Percentiles rank a stretch among this genome's conserved stretches.
Evolutionary conservation across 2,888 invertebrate species (phyloP).

Genomic region (Leucoma salicis): DNA sequence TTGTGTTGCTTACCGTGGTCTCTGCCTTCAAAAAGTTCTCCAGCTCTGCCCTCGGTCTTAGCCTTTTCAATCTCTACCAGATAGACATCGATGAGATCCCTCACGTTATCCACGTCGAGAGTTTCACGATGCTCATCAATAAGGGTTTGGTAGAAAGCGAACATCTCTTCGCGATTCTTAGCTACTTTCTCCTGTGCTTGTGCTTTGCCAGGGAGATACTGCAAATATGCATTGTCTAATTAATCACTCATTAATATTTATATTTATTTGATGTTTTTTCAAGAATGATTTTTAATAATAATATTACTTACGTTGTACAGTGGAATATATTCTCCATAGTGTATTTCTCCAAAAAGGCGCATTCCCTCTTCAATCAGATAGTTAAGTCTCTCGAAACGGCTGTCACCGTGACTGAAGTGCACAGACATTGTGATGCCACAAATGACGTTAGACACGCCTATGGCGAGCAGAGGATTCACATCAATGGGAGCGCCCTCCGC

Average conservation of each 20-base stretch:
- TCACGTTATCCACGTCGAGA: conserved; percentile 87
- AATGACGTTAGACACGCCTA: conserved; percentile 94
- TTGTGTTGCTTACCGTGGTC: conserved; percentile 87
- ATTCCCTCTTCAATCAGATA: conserved; percentile 95
- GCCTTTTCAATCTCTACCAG: conserved; percentile 92
- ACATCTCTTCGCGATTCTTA: conserved; percentile 92
- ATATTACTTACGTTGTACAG: conserved; percentile 82
- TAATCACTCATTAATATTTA: neutral
- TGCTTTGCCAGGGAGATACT: conserved; percentile 84
- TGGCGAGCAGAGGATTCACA: conserved; percentile 88
- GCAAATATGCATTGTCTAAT: conserved; percentile 29
- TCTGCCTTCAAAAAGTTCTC: conserved; percentile 90
- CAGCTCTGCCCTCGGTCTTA: conserved; percentile 87
- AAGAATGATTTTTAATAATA: neutral
- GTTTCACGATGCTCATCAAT: conserved; percentile 91
- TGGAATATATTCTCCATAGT: conserved; percentile 92
- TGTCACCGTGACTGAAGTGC: conserved; percentile 90
- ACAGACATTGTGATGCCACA: conserved; percentile 95
- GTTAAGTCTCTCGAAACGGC: conserved; percentile 90
- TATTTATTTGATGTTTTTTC: neutral
- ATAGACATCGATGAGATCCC: conserved; percentile 94
- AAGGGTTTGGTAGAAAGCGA: conserved; percentile 90
- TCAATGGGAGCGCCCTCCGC: conserved; percentile 87
- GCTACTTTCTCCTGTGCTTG: conserved; percentile 83
- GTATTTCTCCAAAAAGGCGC: conserved; percentile 91